Evolutionary conservation across 2,888 invertebrate genomes (phyloP).

Genomic region (Diabrotica balteata): DNA sequence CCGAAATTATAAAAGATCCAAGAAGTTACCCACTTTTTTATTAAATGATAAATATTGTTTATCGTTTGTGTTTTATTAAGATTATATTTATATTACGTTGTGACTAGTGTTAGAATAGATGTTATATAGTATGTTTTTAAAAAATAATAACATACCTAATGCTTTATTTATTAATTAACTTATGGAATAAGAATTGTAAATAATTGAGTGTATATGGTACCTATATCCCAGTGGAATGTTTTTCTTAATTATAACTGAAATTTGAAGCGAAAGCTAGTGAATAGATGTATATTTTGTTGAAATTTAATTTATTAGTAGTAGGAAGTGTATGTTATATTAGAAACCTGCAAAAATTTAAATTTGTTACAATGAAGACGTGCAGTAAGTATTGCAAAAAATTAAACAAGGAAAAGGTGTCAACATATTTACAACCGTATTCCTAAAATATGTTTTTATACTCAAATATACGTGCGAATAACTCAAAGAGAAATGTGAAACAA

Average conservation of each 20-base stretch:
- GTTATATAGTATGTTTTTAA: constrained; percentile 42
- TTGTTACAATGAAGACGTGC: too few relatives aligned
- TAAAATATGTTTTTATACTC: too few relatives aligned
- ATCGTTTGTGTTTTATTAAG: constrained; percentile 27
- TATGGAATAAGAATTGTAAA: constrained; percentile 50
- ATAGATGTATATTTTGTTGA: background rate
- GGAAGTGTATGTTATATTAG: too few relatives aligned
- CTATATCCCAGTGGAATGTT: constrained; percentile 48
- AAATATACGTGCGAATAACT: too few relatives aligned
- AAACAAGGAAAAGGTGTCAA: too few relatives aligned
- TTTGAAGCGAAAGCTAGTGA: constrained; percentile 5
- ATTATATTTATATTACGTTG: constrained; percentile 27
- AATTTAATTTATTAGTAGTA: background rate
- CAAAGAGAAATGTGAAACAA: too few relatives aligned
- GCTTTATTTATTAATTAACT: constrained; percentile 50
- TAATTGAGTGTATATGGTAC: constrained; percentile 49
- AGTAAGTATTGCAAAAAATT: too few relatives aligned
- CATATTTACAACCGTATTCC: too few relatives aligned
- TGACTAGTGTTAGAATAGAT: constrained; percentile 31
- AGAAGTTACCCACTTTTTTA: constrained; percentile 32
- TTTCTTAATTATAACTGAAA: constrained; percentile 27
- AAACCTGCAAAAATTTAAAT: background rate
- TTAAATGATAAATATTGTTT: constrained; percentile 38
- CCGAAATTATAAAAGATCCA: constrained; percentile 33
- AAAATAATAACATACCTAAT: constrained; percentile 43